A percentile compares a stretch with the other conserved stretches of the same genome.
Evolutionary conservation across 2,888 invertebrate genomes (phyloP).

Genomic region (Erebia palarica): DNA sequence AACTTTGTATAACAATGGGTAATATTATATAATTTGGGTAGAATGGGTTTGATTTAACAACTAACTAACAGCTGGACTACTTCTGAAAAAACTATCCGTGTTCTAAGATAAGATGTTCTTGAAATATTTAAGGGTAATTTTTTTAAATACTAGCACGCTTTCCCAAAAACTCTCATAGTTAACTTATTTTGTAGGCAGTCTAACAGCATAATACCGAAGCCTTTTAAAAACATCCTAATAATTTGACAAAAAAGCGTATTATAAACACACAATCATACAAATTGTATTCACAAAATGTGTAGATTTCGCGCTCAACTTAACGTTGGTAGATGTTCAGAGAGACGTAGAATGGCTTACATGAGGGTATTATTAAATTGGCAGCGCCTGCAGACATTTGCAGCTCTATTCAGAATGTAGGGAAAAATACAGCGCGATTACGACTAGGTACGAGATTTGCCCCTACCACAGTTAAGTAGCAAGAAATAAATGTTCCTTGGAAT

Average conservation of each 20-base stretch:
- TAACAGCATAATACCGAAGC: not conserved
- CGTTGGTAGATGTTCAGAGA: constrained; percentile 32
- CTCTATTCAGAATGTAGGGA: constrained; percentile 55
- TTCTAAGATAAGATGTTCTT: too few relatives aligned
- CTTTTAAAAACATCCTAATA: not conserved
- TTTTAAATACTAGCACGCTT: too few relatives aligned
- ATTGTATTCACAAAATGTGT: constrained; percentile 25
- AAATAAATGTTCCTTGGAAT: too few relatives aligned
- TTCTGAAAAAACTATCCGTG: too few relatives aligned
- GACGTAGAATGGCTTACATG: constrained; percentile 58
- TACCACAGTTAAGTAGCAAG: not conserved
- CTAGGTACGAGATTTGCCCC: constrained; percentile 4
- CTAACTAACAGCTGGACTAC: too few relatives aligned
- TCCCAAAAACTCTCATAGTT: too few relatives aligned
- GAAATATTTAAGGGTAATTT: too few relatives aligned
- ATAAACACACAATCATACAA: not conserved
- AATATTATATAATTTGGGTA: too few relatives aligned
- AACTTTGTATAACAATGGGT: too few relatives aligned
- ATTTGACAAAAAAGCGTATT: not conserved
- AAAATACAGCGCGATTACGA: constrained; percentile 51
- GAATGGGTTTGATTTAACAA: too few relatives aligned
- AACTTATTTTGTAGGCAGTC: too few relatives aligned
- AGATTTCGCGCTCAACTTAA: constrained; percentile 26
- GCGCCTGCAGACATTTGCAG: constrained; percentile 52
- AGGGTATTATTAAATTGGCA: constrained; percentile 69